Conservation (phyloP, 2,113 vertebrate species). For the Ochotona princeps region DNA sequence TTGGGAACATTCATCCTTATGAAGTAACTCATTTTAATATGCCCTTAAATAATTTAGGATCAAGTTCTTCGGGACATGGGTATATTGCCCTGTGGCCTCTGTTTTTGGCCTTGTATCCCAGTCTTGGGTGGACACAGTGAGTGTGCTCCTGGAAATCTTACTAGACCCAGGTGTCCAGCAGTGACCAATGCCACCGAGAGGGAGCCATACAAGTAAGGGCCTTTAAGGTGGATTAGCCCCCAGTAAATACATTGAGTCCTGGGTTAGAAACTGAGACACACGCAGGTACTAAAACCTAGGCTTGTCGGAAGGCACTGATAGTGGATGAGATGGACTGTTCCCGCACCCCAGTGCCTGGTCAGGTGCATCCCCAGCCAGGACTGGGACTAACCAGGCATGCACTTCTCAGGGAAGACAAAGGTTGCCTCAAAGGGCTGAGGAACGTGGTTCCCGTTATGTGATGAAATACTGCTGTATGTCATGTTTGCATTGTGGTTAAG, state of each 20-base stretch:
- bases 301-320: too few relatives aligned
- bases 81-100: not conserved
- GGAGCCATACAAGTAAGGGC: not conserved
- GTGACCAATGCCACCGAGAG: not conserved
- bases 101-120: not conserved
- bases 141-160: not conserved
- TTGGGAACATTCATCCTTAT: not conserved
- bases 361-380: not conserved
- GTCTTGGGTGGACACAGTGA: not conserved
- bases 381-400: not conserved
- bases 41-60: not conserved
- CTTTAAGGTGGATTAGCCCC: not conserved
- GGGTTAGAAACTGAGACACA: not conserved
- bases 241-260: not conserved
- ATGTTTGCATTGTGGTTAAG: not conserved
- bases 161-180: not conserved
- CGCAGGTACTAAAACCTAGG: not conserved
- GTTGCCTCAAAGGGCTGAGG: not conserved
- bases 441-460: not conserved
- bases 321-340: not conserved
- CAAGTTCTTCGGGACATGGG: not conserved
- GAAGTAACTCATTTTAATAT: not conserved
- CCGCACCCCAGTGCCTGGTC: not conserved
- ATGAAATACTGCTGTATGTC: not conserved
- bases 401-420: not conserved